Percentiles rank a stretch among this genome's conserved stretches.
These are phyloP conservation scores for Corydoras maculifer DNA, from an alignment of 2,113 vertebrate genomes.

Conservation along the genomic window DNA sequence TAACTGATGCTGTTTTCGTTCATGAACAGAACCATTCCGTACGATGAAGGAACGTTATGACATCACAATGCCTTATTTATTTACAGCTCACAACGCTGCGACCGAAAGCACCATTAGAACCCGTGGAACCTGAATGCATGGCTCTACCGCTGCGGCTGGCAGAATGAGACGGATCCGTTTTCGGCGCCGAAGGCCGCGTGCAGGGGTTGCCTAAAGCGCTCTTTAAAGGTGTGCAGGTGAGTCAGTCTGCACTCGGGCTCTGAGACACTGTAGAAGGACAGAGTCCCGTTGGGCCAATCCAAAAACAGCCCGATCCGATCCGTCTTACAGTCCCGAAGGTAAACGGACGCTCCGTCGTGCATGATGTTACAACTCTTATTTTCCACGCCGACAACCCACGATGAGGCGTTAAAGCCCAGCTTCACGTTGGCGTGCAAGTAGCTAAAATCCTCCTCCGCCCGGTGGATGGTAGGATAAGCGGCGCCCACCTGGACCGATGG, in stretches of 20 bases:
- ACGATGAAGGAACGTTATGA: too few species aligned
- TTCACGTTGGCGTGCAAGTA: neutral
- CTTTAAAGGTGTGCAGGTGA: conserved; percentile 27
- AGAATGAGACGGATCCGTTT: conserved; percentile 12
- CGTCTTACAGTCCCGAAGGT: neutral
- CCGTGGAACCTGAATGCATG: neutral
- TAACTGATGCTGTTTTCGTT: too few species aligned
- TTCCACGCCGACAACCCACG: conserved; percentile 10
- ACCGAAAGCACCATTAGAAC: too few species aligned
- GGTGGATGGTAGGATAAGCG: neutral
- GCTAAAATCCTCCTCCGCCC: neutral
- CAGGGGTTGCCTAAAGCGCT: conserved; percentile 22
- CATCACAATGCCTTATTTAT: too few species aligned
- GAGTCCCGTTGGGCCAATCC: conserved; percentile 25
- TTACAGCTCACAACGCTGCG: too few species aligned
- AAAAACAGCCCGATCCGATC: conserved; percentile 38
- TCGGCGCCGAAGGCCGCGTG: conserved; percentile 17
- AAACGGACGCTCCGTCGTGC: neutral
- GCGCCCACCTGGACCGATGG: neutral
- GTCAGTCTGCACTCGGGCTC: conserved; percentile 11
- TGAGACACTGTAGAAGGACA: conserved; percentile 34
- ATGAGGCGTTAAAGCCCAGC: conserved; percentile 23
- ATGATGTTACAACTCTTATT: neutral
- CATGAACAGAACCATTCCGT: too few species aligned
- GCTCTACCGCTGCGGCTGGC: conserved; percentile 11